Conservation (phyloP, 1,140 invertebrate genomes). For the Trachymyrmex cornetzi region DNA sequence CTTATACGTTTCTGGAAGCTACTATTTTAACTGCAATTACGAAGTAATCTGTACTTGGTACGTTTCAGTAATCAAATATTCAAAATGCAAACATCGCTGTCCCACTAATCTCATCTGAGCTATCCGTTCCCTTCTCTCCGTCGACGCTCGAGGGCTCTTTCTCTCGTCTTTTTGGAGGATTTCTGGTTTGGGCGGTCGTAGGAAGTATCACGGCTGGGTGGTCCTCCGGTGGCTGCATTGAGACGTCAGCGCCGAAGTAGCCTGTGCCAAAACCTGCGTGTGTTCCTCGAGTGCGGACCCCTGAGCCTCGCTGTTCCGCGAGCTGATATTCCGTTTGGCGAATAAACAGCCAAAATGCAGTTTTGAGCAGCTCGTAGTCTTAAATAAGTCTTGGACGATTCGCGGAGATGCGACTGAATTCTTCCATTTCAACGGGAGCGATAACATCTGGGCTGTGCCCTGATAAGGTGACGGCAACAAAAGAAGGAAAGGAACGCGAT, state of each 20-base stretch:
- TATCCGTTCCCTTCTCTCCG: conserved; percentile 19
- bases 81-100: conserved; percentile 25
- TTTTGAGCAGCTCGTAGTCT: neutral
- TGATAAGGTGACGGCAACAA: conserved; percentile 34
- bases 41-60: neutral
- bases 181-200: conserved; percentile 76
- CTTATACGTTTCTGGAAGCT: neutral
- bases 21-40: neutral
- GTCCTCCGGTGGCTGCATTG: conserved; percentile 77
- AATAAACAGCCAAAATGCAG: conserved; percentile 1
- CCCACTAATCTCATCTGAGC: conserved; percentile 22
- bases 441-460: conserved; percentile 1
- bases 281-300: conserved; percentile 56
- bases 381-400: conserved; percentile 4
- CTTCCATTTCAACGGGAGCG: conserved; percentile 26
- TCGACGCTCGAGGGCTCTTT: conserved; percentile 32
- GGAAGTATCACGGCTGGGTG: conserved; percentile 76
- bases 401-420: conserved; percentile 5
- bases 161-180: conserved; percentile 67
- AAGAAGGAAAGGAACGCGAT: conserved; percentile 38
- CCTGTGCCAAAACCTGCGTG: conserved; percentile 66
- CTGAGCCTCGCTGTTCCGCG: neutral
- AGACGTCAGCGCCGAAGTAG: conserved; percentile 77
- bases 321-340: conserved; percentile 32
- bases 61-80: conserved; percentile 37